Conservation (phyloP, 2,113 vertebrate genomes). For the Gadus chalcogrammus region DNA sequence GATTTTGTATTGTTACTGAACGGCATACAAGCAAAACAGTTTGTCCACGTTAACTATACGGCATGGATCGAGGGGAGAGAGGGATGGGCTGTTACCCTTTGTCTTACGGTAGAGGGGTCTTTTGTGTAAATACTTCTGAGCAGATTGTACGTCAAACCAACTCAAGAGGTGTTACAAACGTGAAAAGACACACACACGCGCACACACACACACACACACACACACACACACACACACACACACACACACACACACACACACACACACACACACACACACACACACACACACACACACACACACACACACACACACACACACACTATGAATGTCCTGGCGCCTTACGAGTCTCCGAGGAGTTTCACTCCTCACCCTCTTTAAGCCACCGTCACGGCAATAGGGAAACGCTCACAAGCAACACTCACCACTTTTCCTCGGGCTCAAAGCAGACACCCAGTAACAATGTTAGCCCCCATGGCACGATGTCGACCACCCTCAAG, state of each 20-base stretch:
- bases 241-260: constrained; percentile 26
- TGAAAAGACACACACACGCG: constrained; percentile 23
- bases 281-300: constrained; percentile 26
- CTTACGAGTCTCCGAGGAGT: background rate
- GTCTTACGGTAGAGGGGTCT: background rate
- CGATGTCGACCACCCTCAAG: constrained; percentile 18
- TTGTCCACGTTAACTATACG: constrained; percentile 16
- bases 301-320: constrained; percentile 11
- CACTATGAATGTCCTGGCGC: constrained; percentile 13
- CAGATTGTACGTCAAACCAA: constrained; percentile 30
- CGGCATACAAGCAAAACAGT: constrained; percentile 18
- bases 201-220: constrained; percentile 10
- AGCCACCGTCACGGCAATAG: constrained; percentile 39
- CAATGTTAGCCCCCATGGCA: constrained; percentile 16
- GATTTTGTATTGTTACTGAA: constrained; percentile 38
- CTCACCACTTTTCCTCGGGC: constrained; percentile 56
- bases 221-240: constrained; percentile 5
- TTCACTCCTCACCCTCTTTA: constrained; percentile 28
- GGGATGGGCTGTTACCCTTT: background rate
- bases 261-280: constrained; percentile 11
- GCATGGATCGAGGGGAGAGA: constrained; percentile 1
- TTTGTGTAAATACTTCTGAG: constrained; percentile 15
- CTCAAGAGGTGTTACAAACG: constrained; percentile 23
- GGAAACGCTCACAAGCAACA: constrained; percentile 57
- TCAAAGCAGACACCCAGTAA: constrained; percentile 19